Evolutionary conservation across 2,113 vertebrate species (phyloP).

Genomic region (Eptatretus burgeri): DNA sequence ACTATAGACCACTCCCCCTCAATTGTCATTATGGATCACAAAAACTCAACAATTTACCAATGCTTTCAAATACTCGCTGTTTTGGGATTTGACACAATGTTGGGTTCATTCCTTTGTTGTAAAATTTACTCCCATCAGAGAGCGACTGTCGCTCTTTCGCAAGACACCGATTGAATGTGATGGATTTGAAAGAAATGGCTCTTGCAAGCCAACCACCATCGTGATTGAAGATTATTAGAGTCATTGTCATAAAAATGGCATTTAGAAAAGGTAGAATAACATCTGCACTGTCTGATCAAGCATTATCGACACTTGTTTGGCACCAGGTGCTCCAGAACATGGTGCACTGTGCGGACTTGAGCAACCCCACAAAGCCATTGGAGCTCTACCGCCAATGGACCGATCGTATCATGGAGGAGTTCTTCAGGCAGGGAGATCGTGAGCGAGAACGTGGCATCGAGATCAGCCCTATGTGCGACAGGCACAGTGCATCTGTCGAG

Average conservation of each 20-base stretch:
- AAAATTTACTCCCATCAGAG: too few species aligned
- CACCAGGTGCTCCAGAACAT: slow-evolving; percentile 85
- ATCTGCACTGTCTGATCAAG: too few species aligned
- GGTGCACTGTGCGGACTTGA: slow-evolving; percentile 94
- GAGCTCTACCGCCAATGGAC: slow-evolving; percentile 90
- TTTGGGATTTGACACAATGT: too few species aligned
- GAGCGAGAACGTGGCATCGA: slow-evolving; percentile 93
- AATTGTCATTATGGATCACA: not conserved
- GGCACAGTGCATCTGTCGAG: slow-evolving; percentile 91
- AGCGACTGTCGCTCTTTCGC: too few species aligned
- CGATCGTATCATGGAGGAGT: slow-evolving; percentile 95
- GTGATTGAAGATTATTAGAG: too few species aligned
- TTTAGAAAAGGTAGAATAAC: too few species aligned
- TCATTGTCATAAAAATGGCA: too few species aligned
- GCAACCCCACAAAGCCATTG: slow-evolving; percentile 86
- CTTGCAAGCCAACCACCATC: too few species aligned
- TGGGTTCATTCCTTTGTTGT: too few species aligned
- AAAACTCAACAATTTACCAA: not conserved
- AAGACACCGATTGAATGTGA: too few species aligned
- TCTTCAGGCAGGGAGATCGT: slow-evolving; percentile 77
- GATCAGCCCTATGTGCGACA: slow-evolving; percentile 98
- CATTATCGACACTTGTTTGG: not conserved
- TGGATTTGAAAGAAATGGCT: too few species aligned
- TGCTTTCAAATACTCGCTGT: not conserved
- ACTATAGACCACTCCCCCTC: too few species aligned